These are phyloP conservation scores for Parambassis ranga DNA, from an alignment of 2,797 vertebrate genomes.

Conservation along the genomic window DNA sequence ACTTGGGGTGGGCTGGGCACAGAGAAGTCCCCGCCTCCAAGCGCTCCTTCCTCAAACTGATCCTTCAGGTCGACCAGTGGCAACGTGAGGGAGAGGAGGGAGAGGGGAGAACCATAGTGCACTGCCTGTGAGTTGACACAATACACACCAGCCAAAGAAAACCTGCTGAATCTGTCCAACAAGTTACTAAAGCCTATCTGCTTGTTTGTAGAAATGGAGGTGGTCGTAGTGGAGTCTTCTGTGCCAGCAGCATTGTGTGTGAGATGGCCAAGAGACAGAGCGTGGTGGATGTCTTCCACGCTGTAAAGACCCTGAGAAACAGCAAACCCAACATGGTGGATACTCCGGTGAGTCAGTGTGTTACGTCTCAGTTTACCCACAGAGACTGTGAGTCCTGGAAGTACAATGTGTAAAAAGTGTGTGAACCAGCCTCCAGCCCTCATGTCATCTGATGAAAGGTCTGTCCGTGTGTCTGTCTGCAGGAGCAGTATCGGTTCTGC, in stretches of 20 bases:
- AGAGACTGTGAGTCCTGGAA: too few relatives aligned
- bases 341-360: constrained; percentile 92
- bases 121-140: constrained; percentile 90
- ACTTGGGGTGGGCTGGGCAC: constrained; percentile 95
- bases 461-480: constrained; percentile 26
- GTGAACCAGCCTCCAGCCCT: too few relatives aligned
- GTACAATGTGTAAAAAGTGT: too few relatives aligned
- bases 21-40: constrained; percentile 96
- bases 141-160: too few relatives aligned
- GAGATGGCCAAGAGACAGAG: constrained; percentile 99
- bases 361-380: too few relatives aligned
- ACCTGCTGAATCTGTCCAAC: too few relatives aligned
- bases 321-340: constrained; percentile 99
- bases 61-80: constrained; percentile 99
- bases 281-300: constrained; percentile 97
- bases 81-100: constrained; percentile 98
- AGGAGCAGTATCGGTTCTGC: constrained; percentile 99
- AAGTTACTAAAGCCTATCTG: too few relatives aligned
- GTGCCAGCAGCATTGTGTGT: constrained; percentile 96
- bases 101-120: constrained; percentile 94
- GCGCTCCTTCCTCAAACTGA: constrained; percentile 96
- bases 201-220: constrained; percentile 87
- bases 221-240: constrained; percentile 95
- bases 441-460: too few relatives aligned
- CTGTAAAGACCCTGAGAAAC: constrained; percentile 96